phyloP scores from a whole-genome alignment of 2,888 invertebrate species.

The Dicyrtoma fusca region DNA sequence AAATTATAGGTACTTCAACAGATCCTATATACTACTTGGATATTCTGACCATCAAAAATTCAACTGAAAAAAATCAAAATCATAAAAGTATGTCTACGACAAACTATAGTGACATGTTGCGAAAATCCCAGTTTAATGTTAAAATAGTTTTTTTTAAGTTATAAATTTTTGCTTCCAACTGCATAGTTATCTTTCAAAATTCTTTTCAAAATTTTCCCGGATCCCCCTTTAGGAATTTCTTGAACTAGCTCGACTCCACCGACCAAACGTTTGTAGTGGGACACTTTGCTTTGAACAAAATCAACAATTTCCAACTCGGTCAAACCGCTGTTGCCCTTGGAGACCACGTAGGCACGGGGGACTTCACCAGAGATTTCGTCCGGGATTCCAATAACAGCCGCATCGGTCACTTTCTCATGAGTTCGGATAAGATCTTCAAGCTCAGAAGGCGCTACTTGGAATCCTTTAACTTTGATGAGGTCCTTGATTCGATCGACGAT shows the following conservation, averaged over 20 bases:
- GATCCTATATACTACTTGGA: no score
- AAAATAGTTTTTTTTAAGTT: no score
- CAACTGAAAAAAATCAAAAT: no score
- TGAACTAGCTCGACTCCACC: slow-evolving; percentile 73
- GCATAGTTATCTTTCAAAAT: background rate
- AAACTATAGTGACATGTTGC: no score
- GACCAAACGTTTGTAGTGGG: slow-evolving; percentile 75
- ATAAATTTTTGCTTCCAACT: no score
- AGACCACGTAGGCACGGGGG: slow-evolving; percentile 74
- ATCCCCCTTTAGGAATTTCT: slow-evolving; percentile 72
- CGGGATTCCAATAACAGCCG: slow-evolving; percentile 80
- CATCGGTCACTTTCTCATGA: slow-evolving; percentile 76
- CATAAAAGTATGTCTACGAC: no score
- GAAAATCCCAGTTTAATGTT: no score
- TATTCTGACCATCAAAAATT: no score
- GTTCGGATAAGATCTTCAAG: slow-evolving; percentile 73
- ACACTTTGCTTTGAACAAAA: slow-evolving; percentile 70
- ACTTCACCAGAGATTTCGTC: slow-evolving; percentile 72
- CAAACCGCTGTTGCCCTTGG: slow-evolving; percentile 57
- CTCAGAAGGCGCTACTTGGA: slow-evolving; percentile 76
- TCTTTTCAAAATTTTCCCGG: slow-evolving; percentile 67
- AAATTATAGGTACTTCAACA: no score
- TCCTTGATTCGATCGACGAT: slow-evolving; percentile 79
- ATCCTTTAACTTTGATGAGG: slow-evolving; percentile 81
- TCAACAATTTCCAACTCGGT: slow-evolving; percentile 66